Conservation (phyloP, 2,888 invertebrate species). For the Nemoura dubitans region DNA sequence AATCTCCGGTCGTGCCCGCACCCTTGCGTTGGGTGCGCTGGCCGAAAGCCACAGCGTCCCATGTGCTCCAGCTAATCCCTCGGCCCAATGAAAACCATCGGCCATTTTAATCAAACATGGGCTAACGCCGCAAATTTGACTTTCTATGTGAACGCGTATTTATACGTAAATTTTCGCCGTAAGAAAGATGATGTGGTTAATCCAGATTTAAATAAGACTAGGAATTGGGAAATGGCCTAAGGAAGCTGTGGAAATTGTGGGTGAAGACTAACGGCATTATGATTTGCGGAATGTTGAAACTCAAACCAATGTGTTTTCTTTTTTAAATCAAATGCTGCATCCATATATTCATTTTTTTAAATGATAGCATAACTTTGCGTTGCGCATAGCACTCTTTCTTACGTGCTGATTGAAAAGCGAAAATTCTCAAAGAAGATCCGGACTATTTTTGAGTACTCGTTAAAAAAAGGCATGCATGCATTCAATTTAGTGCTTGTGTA, state of each 20-base stretch:
- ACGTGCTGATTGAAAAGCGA: no score
- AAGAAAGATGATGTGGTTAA: background rate
- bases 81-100: constrained; percentile 46
- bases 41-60: constrained; percentile 26
- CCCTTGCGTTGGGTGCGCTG: background rate
- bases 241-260: no score
- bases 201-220: background rate
- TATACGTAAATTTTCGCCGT: background rate
- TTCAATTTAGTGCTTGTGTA: background rate
- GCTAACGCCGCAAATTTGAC: background rate
- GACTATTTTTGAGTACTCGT: no score
- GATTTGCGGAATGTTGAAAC: background rate
- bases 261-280: background rate
- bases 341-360: no score
- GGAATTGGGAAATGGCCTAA: no score
- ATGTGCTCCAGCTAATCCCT: constrained; percentile 38
- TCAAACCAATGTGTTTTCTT: background rate
- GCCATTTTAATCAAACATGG: constrained; percentile 42
- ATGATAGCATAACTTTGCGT: no score
- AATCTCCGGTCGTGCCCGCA: background rate
- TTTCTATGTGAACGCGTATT: background rate
- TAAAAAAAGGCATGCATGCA: no score
- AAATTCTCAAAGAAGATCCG: no score
- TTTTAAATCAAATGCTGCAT: no score
- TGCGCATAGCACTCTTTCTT: no score